Evolutionary conservation across 2,888 invertebrate species (phyloP).

Genomic region (Himalopsyche kuldschensis): DNA sequence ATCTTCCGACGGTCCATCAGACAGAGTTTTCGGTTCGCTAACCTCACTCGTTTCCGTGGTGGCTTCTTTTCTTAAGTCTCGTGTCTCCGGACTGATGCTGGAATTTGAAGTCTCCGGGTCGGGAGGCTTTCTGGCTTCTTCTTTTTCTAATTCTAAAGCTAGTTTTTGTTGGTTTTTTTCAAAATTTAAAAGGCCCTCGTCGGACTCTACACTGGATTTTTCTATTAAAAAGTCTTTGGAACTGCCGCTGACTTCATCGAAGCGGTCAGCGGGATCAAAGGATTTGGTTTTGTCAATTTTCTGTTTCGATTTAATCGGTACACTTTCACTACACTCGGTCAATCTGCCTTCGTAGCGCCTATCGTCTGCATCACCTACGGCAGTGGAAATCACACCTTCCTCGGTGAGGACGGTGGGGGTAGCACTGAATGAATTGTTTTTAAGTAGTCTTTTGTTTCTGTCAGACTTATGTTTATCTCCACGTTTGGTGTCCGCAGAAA

Average conservation of each 20-base stretch:
- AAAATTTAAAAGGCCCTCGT: conserved; percentile 50
- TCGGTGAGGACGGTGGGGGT: conserved; percentile 22
- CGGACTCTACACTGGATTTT: conserved; percentile 59
- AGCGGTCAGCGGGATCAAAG: conserved; percentile 48
- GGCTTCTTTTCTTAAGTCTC: conserved; percentile 46
- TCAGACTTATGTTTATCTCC: conserved; percentile 53
- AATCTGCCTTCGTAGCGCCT: conserved; percentile 33
- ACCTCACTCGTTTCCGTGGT: conserved; percentile 38
- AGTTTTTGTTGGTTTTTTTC: conserved; percentile 44
- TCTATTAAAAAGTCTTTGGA: conserved; percentile 72
- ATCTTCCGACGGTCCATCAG: conserved; percentile 42
- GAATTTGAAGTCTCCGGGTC: conserved; percentile 62
- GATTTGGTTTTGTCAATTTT: conserved; percentile 46
- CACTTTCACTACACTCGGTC: conserved; percentile 43
- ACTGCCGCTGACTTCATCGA: conserved; percentile 68
- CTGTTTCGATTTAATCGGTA: conserved; percentile 41
- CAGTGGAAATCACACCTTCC: conserved; percentile 11
- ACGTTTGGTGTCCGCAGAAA: conserved; percentile 44
- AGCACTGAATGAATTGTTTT: conserved; percentile 46
- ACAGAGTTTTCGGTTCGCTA: conserved; percentile 50
- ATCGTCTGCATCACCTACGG: conserved; percentile 27
- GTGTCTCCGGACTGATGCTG: conserved; percentile 62
- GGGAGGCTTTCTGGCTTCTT: conserved; percentile 42
- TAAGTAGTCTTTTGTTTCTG: conserved; percentile 53
- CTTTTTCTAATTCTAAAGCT: conserved; percentile 20